phyloP scores from a whole-genome alignment of 2,797 vertebrate species.

The Acipenser oxyrinchus region DNA sequence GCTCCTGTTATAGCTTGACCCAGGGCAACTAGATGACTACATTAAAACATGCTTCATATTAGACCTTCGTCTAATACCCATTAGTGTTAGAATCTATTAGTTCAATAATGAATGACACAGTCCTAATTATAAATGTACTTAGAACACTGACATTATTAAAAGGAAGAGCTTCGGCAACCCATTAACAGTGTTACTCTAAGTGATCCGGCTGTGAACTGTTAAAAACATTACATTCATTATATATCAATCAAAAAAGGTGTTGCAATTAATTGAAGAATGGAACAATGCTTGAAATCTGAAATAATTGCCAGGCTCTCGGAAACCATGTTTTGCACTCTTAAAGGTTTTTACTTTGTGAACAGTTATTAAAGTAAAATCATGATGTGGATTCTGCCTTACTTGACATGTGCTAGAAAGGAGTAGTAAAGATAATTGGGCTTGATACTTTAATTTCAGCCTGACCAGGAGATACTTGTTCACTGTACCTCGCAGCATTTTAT shows the following conservation, averaged over 20 bases:
- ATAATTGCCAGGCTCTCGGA: constrained; percentile 58
- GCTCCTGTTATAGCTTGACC: too few relatives aligned
- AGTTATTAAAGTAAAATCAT: too few relatives aligned
- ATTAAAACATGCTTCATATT: constrained; percentile 33
- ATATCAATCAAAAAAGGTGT: constrained; percentile 83
- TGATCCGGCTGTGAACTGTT: constrained; percentile 91
- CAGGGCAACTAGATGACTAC: too few relatives aligned
- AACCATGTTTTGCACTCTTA: constrained; percentile 1
- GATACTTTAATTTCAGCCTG: too few relatives aligned
- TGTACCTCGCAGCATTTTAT: too few relatives aligned
- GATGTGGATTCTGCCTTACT: too few relatives aligned
- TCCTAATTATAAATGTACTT: constrained; percentile 95
- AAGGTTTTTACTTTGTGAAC: too few relatives aligned
- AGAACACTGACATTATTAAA: constrained; percentile 81
- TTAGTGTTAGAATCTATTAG: constrained; percentile 88
- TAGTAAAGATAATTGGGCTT: too few relatives aligned
- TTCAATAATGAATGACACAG: constrained; percentile 85
- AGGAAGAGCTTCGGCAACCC: constrained; percentile 76
- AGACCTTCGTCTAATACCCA: constrained; percentile 78
- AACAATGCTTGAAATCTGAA: constrained; percentile 69
- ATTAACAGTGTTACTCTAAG: constrained; percentile 96
- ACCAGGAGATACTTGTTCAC: too few relatives aligned
- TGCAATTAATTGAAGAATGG: constrained; percentile 87
- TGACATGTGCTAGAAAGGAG: too few relatives aligned
- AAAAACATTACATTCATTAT: constrained; percentile 94